phyloP scores from a whole-genome alignment of 2,113 vertebrate species.

The Dasypus novemcinctus region DNA sequence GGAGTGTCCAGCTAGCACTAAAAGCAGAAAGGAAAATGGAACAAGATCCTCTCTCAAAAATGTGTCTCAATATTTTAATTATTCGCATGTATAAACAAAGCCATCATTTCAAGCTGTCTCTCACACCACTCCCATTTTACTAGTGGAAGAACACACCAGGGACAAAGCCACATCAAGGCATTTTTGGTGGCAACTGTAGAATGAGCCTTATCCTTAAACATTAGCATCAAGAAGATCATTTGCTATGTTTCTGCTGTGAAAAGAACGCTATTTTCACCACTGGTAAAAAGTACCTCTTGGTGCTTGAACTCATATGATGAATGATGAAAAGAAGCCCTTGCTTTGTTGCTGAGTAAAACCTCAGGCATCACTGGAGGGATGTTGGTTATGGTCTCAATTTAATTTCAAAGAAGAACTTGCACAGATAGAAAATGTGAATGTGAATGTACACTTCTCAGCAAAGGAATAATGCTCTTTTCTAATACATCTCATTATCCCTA shows the following conservation, averaged over 20 bases:
- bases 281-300: conserved; percentile 53
- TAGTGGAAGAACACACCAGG: neutral
- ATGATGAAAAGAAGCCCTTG: conserved; percentile 68
- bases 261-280: conserved; percentile 72
- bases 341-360: conserved; percentile 70
- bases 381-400: conserved; percentile 70
- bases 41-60: neutral
- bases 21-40: conserved; percentile 17
- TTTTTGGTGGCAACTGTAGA: neutral
- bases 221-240: conserved; percentile 44
- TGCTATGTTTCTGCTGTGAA: conserved; percentile 58
- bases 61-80: neutral
- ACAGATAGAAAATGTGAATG: conserved; percentile 42
- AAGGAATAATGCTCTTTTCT: conserved; percentile 63
- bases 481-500: conserved; percentile 53
- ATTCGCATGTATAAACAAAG: neutral
- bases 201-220: conserved; percentile 26
- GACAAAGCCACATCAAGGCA: neutral
- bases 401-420: conserved; percentile 73
- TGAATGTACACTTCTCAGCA: conserved; percentile 44
- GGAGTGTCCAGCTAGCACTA: neutral
- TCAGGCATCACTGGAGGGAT: conserved; percentile 53
- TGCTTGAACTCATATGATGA: conserved; percentile 65
- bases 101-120: neutral
- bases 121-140: neutral